Conservation (phyloP, 1,140 invertebrate genomes). For the Temnothorax curvispinosus region DNA sequence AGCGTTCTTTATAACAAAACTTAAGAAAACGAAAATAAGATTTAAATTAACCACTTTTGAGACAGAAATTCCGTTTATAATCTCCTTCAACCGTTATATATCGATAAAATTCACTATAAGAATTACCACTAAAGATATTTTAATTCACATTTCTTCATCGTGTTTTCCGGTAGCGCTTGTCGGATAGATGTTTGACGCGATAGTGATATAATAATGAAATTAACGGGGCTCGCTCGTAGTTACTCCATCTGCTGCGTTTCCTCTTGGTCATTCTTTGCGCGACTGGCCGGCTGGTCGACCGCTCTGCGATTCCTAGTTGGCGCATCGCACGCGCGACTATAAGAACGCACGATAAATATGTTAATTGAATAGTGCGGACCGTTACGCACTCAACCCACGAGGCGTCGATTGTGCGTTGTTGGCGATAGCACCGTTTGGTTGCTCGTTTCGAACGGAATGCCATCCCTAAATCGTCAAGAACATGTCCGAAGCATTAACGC, state of each 20-base stretch:
- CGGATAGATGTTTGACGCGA: background rate
- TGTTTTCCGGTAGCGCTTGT: background rate
- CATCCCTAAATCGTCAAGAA: background rate
- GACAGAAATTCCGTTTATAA: background rate
- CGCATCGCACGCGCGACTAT: conserved; percentile 4
- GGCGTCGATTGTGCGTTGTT: conserved; percentile 54
- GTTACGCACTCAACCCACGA: conserved; percentile 73
- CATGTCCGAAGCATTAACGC: background rate
- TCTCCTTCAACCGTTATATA: background rate
- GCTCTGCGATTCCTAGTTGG: background rate
- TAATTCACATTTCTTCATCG: background rate
- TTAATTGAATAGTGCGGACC: conserved; percentile 78
- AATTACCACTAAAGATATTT: background rate
- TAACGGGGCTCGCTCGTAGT: conserved; percentile 17
- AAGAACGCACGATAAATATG: conserved; percentile 77
- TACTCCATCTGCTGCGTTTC: conserved; percentile 14
- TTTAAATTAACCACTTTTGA: background rate
- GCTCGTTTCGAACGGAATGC: conserved; percentile 46
- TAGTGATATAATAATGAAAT: conserved; percentile 41
- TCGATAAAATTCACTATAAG: background rate
- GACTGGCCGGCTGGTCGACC: background rate
- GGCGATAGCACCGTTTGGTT: conserved; percentile 53
- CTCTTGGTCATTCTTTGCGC: background rate
- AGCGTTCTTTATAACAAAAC: background rate
- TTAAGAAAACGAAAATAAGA: background rate